These are phyloP conservation scores for Paracanthobrama guichenoti DNA, from an alignment of 2,113 vertebrate species.

Conservation along the genomic window DNA sequence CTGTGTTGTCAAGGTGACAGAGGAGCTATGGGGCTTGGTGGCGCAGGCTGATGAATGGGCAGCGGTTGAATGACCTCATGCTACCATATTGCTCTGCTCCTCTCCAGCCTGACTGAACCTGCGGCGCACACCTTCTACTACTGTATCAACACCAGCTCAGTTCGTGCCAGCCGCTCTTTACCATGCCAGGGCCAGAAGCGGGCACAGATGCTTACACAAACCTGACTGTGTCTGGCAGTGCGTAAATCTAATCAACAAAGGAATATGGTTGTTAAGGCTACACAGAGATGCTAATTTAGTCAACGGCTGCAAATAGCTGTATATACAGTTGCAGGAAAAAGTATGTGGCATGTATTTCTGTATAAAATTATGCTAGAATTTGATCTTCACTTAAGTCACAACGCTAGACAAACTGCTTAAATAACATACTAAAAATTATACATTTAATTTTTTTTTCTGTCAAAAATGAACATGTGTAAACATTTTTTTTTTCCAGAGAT, in stretches of 20 bases:
- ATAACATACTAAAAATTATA: neutral
- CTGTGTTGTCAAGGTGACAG: slow-evolving; percentile 86
- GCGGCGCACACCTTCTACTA: slow-evolving; percentile 17
- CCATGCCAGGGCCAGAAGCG: slow-evolving; percentile 32
- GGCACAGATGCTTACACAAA: slow-evolving; percentile 42
- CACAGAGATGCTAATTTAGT: neutral
- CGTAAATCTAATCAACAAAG: slow-evolving; percentile 16
- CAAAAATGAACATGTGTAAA: too few species aligned
- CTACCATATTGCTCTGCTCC: slow-evolving; percentile 41
- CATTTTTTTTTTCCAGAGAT: too few species aligned
- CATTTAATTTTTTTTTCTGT: too few species aligned
- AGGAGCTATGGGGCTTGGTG: slow-evolving; percentile 86
- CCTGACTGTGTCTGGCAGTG: slow-evolving; percentile 12
- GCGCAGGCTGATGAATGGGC: slow-evolving; percentile 79
- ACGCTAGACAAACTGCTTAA: neutral
- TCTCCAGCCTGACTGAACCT: slow-evolving; percentile 28
- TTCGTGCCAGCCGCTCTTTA: neutral
- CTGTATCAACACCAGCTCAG: slow-evolving; percentile 21
- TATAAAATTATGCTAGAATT: neutral
- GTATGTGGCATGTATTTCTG: neutral
- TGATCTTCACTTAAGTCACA: neutral
- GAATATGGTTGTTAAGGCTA: slow-evolving; percentile 16
- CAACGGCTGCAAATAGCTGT: neutral
- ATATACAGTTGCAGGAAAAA: neutral
- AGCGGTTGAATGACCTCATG: slow-evolving; percentile 56